These are phyloP conservation scores for Acromyrmex heyeri DNA, from an alignment of 1,140 invertebrate species.

Conservation along the genomic window DNA sequence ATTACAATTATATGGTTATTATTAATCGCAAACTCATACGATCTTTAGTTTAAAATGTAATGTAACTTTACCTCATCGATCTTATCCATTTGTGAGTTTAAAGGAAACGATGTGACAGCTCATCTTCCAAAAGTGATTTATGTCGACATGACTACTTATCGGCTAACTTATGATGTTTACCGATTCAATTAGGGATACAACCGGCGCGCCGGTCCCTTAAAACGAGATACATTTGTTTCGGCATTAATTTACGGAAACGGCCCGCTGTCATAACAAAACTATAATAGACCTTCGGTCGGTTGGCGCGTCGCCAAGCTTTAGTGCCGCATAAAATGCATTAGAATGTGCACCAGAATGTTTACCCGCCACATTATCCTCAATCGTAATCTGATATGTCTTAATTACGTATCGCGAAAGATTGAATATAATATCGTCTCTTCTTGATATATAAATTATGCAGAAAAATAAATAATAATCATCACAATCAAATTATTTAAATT, in stretches of 20 bases:
- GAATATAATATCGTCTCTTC: neutral
- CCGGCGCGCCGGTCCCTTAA: conserved; percentile 69
- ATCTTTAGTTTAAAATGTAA: conserved; percentile 13
- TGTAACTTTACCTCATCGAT: neutral
- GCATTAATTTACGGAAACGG: conserved; percentile 86
- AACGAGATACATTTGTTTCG: conserved; percentile 85
- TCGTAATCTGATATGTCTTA: neutral
- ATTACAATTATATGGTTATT: neutral
- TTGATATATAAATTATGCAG: conserved; percentile 34
- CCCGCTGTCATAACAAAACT: conserved; percentile 86
- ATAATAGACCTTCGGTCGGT: conserved; percentile 84
- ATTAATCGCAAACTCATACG: neutral
- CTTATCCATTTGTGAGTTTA: conserved; percentile 32
- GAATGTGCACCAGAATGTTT: conserved; percentile 65
- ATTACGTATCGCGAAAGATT: neutral
- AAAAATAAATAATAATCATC: neutral
- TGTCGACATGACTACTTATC: conserved; percentile 80
- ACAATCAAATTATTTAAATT: conserved; percentile 4
- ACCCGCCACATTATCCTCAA: conserved; percentile 57
- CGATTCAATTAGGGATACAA: conserved; percentile 86
- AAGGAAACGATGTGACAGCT: conserved; percentile 65
- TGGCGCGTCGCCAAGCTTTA: conserved; percentile 75
- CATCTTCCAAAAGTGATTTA: conserved; percentile 80
- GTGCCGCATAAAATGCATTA: conserved; percentile 64
- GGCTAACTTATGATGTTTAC: conserved; percentile 86